phyloP scores from a whole-genome alignment of 2,113 vertebrate genomes.

The Girardinichthys multiradiatus region DNA sequence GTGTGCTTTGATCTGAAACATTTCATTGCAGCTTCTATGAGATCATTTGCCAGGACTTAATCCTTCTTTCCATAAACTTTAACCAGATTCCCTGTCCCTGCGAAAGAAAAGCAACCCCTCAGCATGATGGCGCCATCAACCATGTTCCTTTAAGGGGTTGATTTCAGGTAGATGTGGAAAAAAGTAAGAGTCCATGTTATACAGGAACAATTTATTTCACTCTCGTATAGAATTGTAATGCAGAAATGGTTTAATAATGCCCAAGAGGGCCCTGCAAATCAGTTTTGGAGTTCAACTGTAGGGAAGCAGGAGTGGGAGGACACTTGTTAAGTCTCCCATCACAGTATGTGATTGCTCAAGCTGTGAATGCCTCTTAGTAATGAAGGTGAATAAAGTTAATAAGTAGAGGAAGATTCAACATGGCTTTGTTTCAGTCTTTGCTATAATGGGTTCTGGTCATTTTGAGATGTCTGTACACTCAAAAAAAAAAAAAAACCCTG shows the following conservation, averaged over 20 bases:
- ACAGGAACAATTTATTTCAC: neutral
- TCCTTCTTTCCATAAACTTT: no score
- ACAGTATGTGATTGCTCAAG: conserved; percentile 41
- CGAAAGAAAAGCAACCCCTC: no score
- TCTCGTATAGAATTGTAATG: neutral
- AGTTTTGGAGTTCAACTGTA: conserved; percentile 25
- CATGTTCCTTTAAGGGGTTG: no score
- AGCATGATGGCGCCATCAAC: no score
- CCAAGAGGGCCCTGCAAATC: conserved; percentile 25
- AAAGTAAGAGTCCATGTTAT: neutral
- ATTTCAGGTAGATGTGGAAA: neutral
- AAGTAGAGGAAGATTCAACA: conserved; percentile 49
- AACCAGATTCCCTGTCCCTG: no score
- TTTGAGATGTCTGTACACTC: no score
- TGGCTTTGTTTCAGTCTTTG: conserved; percentile 27
- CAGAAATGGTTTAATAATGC: neutral
- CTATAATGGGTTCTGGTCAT: neutral
- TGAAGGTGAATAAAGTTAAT: conserved; percentile 33
- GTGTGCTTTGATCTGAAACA: no score
- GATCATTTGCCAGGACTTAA: no score
- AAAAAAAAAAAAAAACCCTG: no score
- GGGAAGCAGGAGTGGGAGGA: conserved; percentile 50
- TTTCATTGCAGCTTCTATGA: no score
- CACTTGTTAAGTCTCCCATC: conserved; percentile 24
- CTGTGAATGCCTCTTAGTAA: conserved; percentile 41